phyloP scores from a whole-genome alignment of 2,113 vertebrate genomes.

The Hirundichthys speculiger region DNA sequence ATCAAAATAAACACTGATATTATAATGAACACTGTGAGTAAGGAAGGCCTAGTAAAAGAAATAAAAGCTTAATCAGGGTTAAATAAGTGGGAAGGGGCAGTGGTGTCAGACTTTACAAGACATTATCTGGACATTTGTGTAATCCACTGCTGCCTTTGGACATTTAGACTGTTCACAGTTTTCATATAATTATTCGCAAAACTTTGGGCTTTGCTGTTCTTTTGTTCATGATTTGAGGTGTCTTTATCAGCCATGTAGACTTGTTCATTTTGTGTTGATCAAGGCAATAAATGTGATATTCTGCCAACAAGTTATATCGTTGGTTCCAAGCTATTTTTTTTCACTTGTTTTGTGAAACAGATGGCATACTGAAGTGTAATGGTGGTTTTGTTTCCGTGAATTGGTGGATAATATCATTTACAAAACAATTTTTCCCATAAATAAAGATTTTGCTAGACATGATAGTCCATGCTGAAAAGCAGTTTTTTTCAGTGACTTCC shows the following conservation, averaged over 20 bases:
- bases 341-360: slow-evolving; percentile 4
- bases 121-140: neutral
- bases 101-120: neutral
- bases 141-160: neutral
- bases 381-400: neutral
- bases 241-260: neutral
- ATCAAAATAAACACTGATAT: too few species aligned
- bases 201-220: neutral
- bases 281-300: slow-evolving; percentile 1
- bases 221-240: slow-evolving; percentile 1
- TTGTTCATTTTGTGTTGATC: slow-evolving; percentile 27
- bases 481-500: too few species aligned
- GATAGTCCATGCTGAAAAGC: too few species aligned
- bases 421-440: too few species aligned
- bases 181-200: neutral
- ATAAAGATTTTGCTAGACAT: too few species aligned
- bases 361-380: slow-evolving; percentile 13
- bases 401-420: neutral
- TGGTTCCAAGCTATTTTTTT: neutral
- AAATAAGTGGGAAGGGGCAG: too few species aligned
- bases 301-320: slow-evolving; percentile 5
- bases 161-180: neutral
- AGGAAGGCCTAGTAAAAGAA: too few species aligned
- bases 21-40: too few species aligned
- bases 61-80: too few species aligned